phyloP scores from a whole-genome alignment of 2,888 invertebrate genomes.

The Phengaris arion region DNA sequence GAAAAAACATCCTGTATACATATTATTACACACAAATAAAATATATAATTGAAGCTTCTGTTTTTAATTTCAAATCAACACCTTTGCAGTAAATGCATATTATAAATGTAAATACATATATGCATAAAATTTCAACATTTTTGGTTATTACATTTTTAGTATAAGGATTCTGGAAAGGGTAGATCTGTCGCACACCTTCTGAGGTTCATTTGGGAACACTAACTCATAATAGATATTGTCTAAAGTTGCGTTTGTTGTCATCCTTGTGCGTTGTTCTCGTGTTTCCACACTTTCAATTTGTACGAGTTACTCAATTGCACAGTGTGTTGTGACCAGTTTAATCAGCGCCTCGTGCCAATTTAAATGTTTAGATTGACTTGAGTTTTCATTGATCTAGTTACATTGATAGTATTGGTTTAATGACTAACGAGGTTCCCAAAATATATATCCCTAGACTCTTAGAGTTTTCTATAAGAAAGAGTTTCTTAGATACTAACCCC shows the following conservation, averaged over 20 bases:
- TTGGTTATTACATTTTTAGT: no score
- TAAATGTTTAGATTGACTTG: background rate
- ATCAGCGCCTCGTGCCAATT: constrained; percentile 6
- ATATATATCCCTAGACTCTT: background rate
- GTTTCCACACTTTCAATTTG: constrained; percentile 11
- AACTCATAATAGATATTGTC: background rate
- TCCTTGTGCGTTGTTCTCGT: constrained; percentile 12
- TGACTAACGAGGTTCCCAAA: background rate
- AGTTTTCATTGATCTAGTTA: constrained; percentile 13
- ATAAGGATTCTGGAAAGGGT: no score
- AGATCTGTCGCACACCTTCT: no score
- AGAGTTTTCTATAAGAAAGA: background rate
- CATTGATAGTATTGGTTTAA: background rate
- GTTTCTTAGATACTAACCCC: background rate
- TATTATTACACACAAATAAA: no score
- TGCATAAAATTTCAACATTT: no score
- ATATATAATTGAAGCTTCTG: no score
- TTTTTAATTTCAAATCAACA: no score
- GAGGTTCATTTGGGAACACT: no score
- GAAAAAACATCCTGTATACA: no score
- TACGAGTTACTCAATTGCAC: constrained; percentile 12
- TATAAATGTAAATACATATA: no score
- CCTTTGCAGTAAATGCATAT: no score
- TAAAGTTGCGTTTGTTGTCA: background rate
- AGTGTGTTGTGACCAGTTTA: constrained; percentile 4